Evolutionary conservation across 64 coral and sea anemone genomes (phyloP), one percentile per base, ranked within the genome.

Genomic region (Pocillopora verrucosa): DNA sequence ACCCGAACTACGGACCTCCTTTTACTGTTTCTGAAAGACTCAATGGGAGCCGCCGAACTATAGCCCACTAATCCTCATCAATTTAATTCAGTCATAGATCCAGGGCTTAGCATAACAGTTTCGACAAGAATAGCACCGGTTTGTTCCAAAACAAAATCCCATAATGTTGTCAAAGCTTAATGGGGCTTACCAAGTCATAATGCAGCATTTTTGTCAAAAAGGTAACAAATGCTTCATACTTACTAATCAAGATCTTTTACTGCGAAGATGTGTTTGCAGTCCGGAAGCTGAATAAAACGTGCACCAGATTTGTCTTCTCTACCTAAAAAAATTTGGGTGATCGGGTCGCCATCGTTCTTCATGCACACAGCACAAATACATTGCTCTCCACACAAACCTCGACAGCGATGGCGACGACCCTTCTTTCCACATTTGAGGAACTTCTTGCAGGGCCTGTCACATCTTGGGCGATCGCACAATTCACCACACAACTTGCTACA

Each of bases 311-410:
- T 79, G 41, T 91, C 79, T 81, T 91, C 89, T 4, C 11, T 15
- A 34, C 89, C 89, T 74, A 84, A 76, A 17, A 87, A 61, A 22
- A 94, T 72, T 25, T 86, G 35, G 3, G 72, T 94, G 13, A 94
- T 65, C 3, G 78, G 10, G 12, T 1, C 9, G 26, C 25, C 68
- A 30, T 94, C 82, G 16, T 91, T 83, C 51, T 87, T 88, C 19
- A 87, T 34, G 65, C 93, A 94, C 5, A 94, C 35, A 22, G 35
- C 36, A 57, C 93, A 94, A 36, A 87, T 94, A 19, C 93, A 94
- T 20, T 56, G 20, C 60, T 90, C 92, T 34, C 75, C 72, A 64
- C 92, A 94, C 69, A 94, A 65, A 4, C 90, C 90, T 4, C 73
- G 75, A 57, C 90, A 92, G 10, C 10, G 1, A 22, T 92, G 90